These are phyloP conservation scores for Neolamprologus falcicula DNA, from an alignment of 2,113 vertebrate genomes.

Conservation along the genomic window DNA sequence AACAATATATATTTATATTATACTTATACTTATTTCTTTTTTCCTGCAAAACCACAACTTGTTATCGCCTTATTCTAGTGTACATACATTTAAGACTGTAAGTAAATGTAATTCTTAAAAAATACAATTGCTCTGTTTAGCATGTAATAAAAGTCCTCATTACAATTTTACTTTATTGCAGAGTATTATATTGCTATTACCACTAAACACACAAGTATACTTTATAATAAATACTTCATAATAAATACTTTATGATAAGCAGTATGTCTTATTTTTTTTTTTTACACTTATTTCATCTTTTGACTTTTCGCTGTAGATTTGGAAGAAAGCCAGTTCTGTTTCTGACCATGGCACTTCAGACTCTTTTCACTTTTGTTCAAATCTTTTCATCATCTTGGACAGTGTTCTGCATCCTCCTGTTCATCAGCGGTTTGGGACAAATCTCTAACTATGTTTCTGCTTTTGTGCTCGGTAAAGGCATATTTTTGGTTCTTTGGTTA, in stretches of 20 bases:
- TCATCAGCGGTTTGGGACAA: constrained; percentile 84
- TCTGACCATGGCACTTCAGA: constrained; percentile 79
- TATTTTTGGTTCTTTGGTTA: not conserved
- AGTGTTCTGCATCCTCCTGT: constrained; percentile 77
- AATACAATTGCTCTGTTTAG: not conserved
- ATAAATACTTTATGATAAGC: not conserved
- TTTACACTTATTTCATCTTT: not conserved
- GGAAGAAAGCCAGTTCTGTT: constrained; percentile 87
- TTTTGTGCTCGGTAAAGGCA: constrained; percentile 80
- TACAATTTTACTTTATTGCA: not conserved
- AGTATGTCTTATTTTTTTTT: not conserved
- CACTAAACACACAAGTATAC: not conserved
- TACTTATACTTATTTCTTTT: not conserved
- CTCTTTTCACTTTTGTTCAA: constrained; percentile 77
- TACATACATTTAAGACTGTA: not conserved
- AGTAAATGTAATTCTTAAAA: not conserved
- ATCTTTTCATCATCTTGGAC: constrained; percentile 79
- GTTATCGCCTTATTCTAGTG: not conserved
- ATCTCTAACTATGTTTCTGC: constrained; percentile 85
- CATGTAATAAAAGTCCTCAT: not conserved
- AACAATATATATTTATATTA: not conserved
- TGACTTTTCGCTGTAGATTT: constrained; percentile 62
- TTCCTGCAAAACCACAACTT: not conserved
- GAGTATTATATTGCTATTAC: not conserved
- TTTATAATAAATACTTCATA: not conserved